A percentile compares a stretch with the other conserved stretches of the same genome.
phyloP scores from a whole-genome alignment of 2,797 vertebrate genomes.

The Florisuga fusca region DNA sequence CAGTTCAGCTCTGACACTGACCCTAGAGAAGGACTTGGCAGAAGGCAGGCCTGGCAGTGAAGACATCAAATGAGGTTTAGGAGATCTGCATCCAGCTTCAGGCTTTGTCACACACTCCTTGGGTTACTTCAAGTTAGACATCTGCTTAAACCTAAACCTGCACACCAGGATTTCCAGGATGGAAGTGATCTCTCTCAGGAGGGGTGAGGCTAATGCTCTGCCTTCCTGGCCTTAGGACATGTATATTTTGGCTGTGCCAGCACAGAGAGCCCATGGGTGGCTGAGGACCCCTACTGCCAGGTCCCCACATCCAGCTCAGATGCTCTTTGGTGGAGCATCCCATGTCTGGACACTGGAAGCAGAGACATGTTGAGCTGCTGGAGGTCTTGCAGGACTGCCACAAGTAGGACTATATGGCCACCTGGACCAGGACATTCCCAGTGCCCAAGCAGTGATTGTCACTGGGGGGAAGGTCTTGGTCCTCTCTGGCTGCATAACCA shows the following conservation, averaged over 20 bases:
- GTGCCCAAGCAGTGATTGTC: background rate
- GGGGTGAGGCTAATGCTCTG: background rate
- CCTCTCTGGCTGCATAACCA: background rate
- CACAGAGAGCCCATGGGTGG: accelerated
- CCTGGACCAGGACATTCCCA: background rate
- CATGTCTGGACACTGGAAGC: accelerated
- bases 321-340: background rate
- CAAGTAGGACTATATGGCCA: background rate
- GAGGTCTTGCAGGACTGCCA: background rate
- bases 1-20: background rate
- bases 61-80: background rate
- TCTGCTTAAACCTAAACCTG: background rate
- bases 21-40: background rate
- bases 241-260: background rate
- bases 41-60: background rate
- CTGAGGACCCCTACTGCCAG: background rate
- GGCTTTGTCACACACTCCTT: background rate
- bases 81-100: background rate
- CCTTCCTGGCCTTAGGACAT: background rate
- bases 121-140: background rate
- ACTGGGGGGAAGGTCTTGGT: background rate
- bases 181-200: background rate
- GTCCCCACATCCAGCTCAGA: accelerated
- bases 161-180: background rate
- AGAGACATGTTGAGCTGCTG: background rate